Percentiles rank a stretch among this genome's conserved stretches.
Conservation (phyloP, 2,113 vertebrate species). For the Pimephales promelas region DNA sequence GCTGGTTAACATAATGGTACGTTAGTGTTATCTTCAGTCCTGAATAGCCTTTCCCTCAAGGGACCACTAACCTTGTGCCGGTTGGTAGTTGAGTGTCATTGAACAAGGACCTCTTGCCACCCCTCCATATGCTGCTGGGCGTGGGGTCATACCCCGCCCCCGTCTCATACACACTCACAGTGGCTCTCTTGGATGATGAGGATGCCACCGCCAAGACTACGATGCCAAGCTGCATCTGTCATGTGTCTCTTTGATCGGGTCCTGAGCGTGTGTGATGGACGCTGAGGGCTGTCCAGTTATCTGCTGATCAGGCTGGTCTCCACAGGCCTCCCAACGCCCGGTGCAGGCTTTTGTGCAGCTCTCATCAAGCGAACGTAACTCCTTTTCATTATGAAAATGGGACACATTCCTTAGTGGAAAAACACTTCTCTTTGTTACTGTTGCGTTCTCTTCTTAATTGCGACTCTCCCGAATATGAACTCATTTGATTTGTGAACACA, state of each 20-base stretch:
- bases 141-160: slow-evolving; percentile 7
- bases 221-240: slow-evolving; percentile 70
- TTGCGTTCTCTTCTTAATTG: background rate
- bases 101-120: slow-evolving; percentile 11
- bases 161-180: slow-evolving; percentile 8
- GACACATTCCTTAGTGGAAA: slow-evolving; percentile 25
- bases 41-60: slow-evolving; percentile 7
- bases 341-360: slow-evolving; percentile 38
- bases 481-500: background rate
- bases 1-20: background rate
- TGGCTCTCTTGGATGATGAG: slow-evolving; percentile 59
- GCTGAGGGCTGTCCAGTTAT: slow-evolving; percentile 63
- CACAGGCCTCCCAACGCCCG: background rate
- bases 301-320: slow-evolving; percentile 64
- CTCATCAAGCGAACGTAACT: slow-evolving; percentile 42
- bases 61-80: background rate
- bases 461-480: background rate
- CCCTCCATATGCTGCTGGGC: slow-evolving; percentile 34
- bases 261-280: slow-evolving; percentile 67
- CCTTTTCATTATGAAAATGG: slow-evolving; percentile 4
- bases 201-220: slow-evolving; percentile 64
- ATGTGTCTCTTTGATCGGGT: slow-evolving; percentile 64
- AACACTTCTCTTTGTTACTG: background rate
- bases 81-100: slow-evolving; percentile 10
- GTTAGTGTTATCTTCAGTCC: background rate